A percentile compares a stretch with the other conserved stretches of the same genome.
Evolutionary conservation across 2,888 invertebrate species (phyloP).

Genomic region (Gryllus longicercus): DNA sequence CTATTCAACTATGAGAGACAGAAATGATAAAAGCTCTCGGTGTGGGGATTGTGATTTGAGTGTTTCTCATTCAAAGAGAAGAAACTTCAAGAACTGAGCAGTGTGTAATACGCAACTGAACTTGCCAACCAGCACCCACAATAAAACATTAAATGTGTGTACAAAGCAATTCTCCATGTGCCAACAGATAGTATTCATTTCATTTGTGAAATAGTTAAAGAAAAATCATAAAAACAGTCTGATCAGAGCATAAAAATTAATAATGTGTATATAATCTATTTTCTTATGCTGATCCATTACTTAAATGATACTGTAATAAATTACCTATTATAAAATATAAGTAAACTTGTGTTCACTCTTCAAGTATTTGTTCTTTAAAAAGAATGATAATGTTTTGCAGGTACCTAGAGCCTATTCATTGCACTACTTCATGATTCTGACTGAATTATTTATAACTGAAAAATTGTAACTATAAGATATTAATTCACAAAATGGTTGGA

Average conservation of each 20-base stretch:
- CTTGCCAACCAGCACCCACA: not conserved
- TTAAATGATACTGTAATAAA: slow-evolving; percentile 9
- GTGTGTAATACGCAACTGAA: not conserved
- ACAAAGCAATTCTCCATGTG: slow-evolving; percentile 17
- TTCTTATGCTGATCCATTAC: slow-evolving; percentile 17
- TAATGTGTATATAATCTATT: slow-evolving; percentile 1
- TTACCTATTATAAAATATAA: not conserved
- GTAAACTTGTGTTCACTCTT: too few relatives aligned
- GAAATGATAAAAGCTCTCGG: not conserved
- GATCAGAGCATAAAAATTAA: not conserved
- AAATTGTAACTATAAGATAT: too few relatives aligned
- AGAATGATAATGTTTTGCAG: too few relatives aligned
- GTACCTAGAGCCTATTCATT: too few relatives aligned
- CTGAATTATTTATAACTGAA: too few relatives aligned
- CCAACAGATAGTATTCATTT: not conserved
- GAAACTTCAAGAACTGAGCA: not conserved
- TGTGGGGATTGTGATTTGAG: not conserved
- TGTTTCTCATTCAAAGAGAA: not conserved
- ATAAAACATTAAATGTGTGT: not conserved
- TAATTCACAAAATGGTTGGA: too few relatives aligned
- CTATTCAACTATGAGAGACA: not conserved
- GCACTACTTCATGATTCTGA: too few relatives aligned
- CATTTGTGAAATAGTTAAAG: not conserved
- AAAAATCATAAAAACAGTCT: slow-evolving; percentile 5
- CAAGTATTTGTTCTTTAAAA: too few relatives aligned